A percentile compares a stretch with the other conserved stretches of the same genome.
These are phyloP conservation scores for Silurus meridionalis DNA, from an alignment of 2,113 vertebrate species.

Conservation along the genomic window DNA sequence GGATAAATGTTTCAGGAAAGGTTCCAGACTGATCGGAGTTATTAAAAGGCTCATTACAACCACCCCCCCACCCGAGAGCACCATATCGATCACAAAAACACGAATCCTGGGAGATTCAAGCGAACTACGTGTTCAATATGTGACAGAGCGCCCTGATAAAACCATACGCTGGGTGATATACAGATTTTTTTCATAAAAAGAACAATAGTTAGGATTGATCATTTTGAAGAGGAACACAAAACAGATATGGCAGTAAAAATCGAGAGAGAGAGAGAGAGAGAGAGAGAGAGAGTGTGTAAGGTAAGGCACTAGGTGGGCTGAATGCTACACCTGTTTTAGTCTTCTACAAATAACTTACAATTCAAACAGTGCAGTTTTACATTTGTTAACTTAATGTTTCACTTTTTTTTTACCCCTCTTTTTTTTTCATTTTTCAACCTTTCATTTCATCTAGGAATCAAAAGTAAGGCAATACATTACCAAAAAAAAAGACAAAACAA, in stretches of 20 bases:
- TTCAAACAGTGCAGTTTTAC: constrained; percentile 98
- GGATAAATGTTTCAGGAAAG: not conserved
- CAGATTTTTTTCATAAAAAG: not conserved
- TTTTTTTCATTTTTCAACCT: constrained; percentile 86
- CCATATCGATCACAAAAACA: not conserved
- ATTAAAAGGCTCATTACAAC: not conserved
- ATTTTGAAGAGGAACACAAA: constrained; percentile 66
- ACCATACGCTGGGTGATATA: not conserved
- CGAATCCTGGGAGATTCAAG: not conserved
- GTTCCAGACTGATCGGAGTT: no score
- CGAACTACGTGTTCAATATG: not conserved
- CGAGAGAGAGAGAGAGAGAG: constrained; percentile 66
- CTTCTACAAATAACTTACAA: constrained; percentile 99
- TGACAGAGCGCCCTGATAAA: not conserved
- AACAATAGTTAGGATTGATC: constrained; percentile 32
- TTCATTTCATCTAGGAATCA: constrained; percentile 83
- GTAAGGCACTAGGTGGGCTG: constrained; percentile 96
- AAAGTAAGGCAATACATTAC: constrained; percentile 92
- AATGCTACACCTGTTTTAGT: constrained; percentile 88
- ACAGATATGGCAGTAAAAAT: constrained; percentile 82
- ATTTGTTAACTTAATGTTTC: constrained; percentile 96
- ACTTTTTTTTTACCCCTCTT: constrained; percentile 64
- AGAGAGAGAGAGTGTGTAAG: not conserved
- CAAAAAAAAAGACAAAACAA: constrained; percentile 69
- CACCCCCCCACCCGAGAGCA: not conserved